Percentiles rank a stretch among this genome's conserved stretches.
Conservation (phyloP, 2,888 invertebrate species). For the Papilio demoleus region DNA sequence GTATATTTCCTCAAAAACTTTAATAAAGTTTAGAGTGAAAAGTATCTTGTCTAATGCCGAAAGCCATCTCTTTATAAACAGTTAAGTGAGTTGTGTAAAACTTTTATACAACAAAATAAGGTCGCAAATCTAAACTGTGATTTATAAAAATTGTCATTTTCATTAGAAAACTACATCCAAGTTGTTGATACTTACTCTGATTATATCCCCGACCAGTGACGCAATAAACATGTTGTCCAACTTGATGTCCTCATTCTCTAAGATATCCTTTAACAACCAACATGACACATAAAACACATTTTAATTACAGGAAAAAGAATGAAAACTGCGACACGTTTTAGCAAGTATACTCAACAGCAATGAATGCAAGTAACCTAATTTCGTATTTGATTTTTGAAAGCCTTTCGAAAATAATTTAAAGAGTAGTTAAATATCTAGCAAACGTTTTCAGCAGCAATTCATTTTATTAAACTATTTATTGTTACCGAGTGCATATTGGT, state of each 20-base stretch:
- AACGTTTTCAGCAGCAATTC: too few species aligned
- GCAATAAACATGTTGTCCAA: constrained; percentile 98
- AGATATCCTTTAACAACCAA: constrained; percentile 87
- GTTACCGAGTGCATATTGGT: too few species aligned
- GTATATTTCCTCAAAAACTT: not conserved
- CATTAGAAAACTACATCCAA: constrained; percentile 19
- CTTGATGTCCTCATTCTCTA: constrained; percentile 97
- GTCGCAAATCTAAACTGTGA: not conserved
- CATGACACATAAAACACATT: constrained; percentile 21
- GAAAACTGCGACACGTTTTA: not conserved
- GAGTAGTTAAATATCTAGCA: too few species aligned
- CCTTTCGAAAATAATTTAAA: too few species aligned
- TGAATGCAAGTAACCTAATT: too few species aligned
- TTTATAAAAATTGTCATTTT: constrained; percentile 24
- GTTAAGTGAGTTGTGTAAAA: not conserved
- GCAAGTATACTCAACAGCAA: too few species aligned
- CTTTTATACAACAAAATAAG: not conserved
- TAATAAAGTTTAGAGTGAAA: not conserved
- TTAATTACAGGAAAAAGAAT: not conserved
- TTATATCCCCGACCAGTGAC: constrained; percentile 96
- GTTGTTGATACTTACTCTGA: constrained; percentile 87
- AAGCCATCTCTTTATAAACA: not conserved
- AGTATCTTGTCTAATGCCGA: not conserved
- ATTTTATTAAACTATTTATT: too few species aligned
- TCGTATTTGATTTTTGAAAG: too few species aligned